phyloP scores from a whole-genome alignment of 2,797 vertebrate species.

The Aselliscus stoliczkanus region DNA sequence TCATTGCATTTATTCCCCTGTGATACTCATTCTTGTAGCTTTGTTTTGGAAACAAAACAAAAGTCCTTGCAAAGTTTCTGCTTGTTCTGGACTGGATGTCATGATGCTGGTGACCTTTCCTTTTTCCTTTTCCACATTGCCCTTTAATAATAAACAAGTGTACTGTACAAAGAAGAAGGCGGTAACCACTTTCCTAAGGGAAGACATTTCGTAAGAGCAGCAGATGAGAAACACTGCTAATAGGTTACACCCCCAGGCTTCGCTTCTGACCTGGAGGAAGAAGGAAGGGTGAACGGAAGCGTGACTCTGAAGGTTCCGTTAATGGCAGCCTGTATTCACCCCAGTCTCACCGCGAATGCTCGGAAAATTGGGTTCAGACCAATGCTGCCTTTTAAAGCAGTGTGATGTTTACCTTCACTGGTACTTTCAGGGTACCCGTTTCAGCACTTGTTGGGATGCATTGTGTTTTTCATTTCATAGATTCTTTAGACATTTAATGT shows the following conservation, averaged over 20 bases:
- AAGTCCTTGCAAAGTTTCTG: not conserved
- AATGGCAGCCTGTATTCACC: not conserved
- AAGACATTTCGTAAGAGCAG: not conserved
- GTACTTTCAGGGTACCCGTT: not conserved
- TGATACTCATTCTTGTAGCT: not conserved
- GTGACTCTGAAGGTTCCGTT: not conserved
- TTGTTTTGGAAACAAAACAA: slow-evolving; percentile 36
- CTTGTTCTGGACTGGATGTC: not conserved
- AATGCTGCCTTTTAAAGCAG: not conserved
- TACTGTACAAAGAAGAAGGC: not conserved
- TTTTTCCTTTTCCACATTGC: not conserved
- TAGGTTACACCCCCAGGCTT: not conserved
- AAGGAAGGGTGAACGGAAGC: not conserved
- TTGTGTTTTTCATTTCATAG: not conserved
- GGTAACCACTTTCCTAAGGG: not conserved
- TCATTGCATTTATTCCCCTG: not conserved
- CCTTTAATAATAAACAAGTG: not conserved
- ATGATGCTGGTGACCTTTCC: not conserved
- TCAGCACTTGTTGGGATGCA: not conserved
- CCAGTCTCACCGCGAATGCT: not conserved
- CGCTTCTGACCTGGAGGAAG: not conserved
- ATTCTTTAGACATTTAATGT: not conserved
- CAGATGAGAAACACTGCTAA: not conserved
- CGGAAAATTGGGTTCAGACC: not conserved
- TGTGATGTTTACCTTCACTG: not conserved